Percentiles rank a stretch among this genome's conserved stretches.
Conservation (phyloP, 2,113 vertebrate genomes). For the Ivindomyrus marchei region DNA sequence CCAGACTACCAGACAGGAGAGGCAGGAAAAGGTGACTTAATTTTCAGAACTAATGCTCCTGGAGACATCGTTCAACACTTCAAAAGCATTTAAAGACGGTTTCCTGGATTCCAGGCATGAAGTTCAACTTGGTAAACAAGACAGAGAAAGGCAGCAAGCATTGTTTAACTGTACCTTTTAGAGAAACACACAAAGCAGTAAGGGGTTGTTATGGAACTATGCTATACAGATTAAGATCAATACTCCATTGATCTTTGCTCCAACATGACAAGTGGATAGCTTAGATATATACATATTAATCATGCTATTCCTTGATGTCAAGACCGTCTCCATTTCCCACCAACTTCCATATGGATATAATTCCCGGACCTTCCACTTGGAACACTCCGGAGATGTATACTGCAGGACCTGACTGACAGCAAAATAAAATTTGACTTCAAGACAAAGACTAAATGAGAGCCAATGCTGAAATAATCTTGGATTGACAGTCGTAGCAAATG, state of each 20-base stretch:
- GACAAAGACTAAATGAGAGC: not conserved
- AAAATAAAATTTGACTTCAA: not conserved
- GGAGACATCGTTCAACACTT: not conserved
- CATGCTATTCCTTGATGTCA: not conserved
- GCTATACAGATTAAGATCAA: not conserved
- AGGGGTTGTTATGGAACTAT: not conserved
- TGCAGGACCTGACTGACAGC: not conserved
- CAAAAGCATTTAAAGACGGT: not conserved
- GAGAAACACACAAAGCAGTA: not conserved
- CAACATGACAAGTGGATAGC: not conserved
- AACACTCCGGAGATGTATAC: not conserved
- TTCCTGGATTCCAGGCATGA: not conserved
- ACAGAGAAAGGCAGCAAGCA: not conserved
- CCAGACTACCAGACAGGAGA: not conserved
- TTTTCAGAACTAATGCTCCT: not conserved
- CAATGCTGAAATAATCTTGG: not conserved
- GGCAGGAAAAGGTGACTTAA: not conserved
- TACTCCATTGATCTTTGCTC: not conserved
- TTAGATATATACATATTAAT: not conserved
- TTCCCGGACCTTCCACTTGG: not conserved
- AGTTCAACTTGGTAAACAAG: not conserved
- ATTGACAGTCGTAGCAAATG: not conserved
- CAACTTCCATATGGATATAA: not conserved
- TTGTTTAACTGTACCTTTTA: not conserved
- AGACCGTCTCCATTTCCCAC: not conserved